Evolutionary conservation across 2,113 vertebrate genomes (phyloP), one percentile per base, ranked within the genome.

Genomic region (Anguilla japonica): DNA sequence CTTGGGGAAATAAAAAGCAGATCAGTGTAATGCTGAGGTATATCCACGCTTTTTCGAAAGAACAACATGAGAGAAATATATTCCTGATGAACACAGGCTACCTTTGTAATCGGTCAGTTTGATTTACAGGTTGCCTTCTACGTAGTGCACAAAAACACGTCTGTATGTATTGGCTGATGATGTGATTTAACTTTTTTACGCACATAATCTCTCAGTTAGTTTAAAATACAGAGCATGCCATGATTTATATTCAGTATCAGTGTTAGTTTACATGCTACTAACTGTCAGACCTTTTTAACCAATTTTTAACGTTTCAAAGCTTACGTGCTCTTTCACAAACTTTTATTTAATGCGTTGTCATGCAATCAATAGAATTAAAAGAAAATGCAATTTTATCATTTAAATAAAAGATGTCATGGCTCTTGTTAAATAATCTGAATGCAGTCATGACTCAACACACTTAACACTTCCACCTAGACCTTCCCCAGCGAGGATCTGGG

Each of bases 201-300:
- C 79, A 82, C 41, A 60, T 83, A 29, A 82, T 83, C 90, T 88
- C 34, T 85, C 46, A 84, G 89, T 91, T 89, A 86, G 89, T 89
- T 79, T 86, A 43, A 82, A 88, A 86, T 43, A 2, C 79, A 90
- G 88, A 83, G 86, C 63, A 85, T 79, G 82, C 88, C 87, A 79
- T 43, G 75, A 57, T 84, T 87, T 26, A 67, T 75, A 75, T 84
- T 75, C 46, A 50, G 40, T 75, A 63, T 83, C 86, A 81, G 83
- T 60, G 87, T 90, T 87, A 92, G 91, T 85, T 86, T 82, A 56
- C 80, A 53, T 63, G 78, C 20, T 83, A 81, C 83, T 41, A 82
- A 67, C 29, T 13, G 79, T 34, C 46, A 79, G 79, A 80, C 79
- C 16, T n/a, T 22, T 79, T 46, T 46, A n/a, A n/a, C 1, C 14